Base-by-base conservation (phyloP, 2,797 vertebrate species). In the Protosalanx chinensis region DNA sequence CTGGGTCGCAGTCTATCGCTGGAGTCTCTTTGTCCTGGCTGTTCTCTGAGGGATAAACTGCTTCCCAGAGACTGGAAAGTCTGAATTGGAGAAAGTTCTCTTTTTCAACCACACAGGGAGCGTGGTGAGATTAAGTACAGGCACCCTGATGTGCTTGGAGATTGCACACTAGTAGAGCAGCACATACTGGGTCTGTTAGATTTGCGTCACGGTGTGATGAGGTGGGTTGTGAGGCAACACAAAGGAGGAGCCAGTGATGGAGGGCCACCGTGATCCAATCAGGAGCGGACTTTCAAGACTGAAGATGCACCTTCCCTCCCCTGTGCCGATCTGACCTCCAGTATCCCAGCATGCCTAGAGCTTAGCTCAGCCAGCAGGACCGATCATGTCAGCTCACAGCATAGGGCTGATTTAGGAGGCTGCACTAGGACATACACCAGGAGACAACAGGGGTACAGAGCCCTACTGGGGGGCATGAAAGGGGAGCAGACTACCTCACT, bases 211-310 rank as follows among this genome's bases (percentile, higher is more conserved):
- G 10, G 41, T 46, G 35, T 46, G 41, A 12, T 10, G 41, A 12
- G 41, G 41, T 46, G 41, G 41, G 3, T 46, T 46, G 3, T 3
- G 41, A 8, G 41, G 41, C 41, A 46, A 46, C 12, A 46, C 41
- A 3, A 46, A 13, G 51, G 16, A 16, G 51, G 51, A 16, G 51
- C 15, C 51, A 56, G 18, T 56, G 51, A 56, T 7, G 18, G 18
- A 56, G 63, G n/a, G 35, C 63, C 37, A 20, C 64, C 27, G 37
- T 65, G 64, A 41, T 65, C 41, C 37, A 65, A 65, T 65, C 64
- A 65, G 37, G 41, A 13, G 3, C 27, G 35, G 51, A 56, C 41
- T 12, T 46, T 41, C 13, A 37, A 64, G 61, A 33, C 20, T 18
- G 16, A 35, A 8, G 61, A 63, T 63, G 6, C 41, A 35, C 32